Conservation (phyloP, 2,888 invertebrate genomes). For the Eledone cirrhosa region DNA sequence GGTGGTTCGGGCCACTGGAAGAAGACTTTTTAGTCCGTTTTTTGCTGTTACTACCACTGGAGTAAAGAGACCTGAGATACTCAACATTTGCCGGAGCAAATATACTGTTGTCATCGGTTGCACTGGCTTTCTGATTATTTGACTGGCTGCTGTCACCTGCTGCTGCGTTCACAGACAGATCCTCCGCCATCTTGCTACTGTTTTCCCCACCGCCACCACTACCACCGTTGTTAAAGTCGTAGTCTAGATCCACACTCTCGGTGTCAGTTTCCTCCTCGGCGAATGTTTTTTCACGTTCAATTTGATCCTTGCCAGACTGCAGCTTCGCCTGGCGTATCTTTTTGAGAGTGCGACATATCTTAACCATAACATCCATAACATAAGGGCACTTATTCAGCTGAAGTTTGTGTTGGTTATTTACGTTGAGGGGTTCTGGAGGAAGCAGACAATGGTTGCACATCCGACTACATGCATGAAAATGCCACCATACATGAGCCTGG, state of each 20-base stretch:
- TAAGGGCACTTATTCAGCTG: slow-evolving; percentile 19
- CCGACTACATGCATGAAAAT: not conserved
- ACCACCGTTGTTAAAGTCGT: slow-evolving; percentile 21
- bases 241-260: slow-evolving; percentile 16
- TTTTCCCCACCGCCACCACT: slow-evolving; percentile 21
- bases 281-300: slow-evolving; percentile 3
- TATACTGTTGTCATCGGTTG: slow-evolving; percentile 9
- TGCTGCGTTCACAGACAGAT: not conserved
- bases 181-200: not conserved
- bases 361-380: slow-evolving; percentile 23
- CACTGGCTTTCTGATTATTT: not conserved
- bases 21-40: slow-evolving; percentile 20
- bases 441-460: slow-evolving; percentile 3
- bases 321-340: not conserved
- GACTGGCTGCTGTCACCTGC: not conserved
- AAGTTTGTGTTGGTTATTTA: not conserved
- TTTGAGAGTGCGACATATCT: slow-evolving; percentile 10
- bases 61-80: slow-evolving; percentile 5
- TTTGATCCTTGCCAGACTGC: slow-evolving; percentile 3
- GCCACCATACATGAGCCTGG: slow-evolving; percentile 19
- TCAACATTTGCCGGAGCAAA: slow-evolving; percentile 12
- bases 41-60: slow-evolving; percentile 7
- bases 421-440: not conserved
- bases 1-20: slow-evolving; percentile 19
- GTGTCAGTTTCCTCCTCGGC: slow-evolving; percentile 10